These are phyloP conservation scores for Protophormia terraenovae DNA, from an alignment of 2,888 invertebrate genomes.

Conservation along the genomic window DNA sequence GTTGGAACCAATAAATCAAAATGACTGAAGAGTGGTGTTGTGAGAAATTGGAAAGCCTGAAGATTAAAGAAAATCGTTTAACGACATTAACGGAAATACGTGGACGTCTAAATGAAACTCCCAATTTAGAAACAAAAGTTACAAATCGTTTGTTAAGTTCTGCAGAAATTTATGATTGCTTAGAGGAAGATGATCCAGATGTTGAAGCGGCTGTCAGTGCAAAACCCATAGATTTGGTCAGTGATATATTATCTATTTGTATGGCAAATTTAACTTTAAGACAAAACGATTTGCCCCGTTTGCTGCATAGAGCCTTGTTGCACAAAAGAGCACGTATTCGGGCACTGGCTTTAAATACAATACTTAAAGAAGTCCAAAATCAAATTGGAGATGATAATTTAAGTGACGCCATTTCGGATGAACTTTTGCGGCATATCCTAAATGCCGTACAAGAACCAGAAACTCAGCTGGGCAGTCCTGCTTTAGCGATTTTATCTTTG, in stretches of 20 bases:
- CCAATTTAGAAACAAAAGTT: slow-evolving; percentile 79
- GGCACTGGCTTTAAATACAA: slow-evolving; percentile 85
- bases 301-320: slow-evolving; percentile 84
- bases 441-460: slow-evolving; percentile 75
- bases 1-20: too few relatives aligned
- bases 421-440: slow-evolving; percentile 73
- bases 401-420: slow-evolving; percentile 66
- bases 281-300: slow-evolving; percentile 83
- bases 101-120: slow-evolving; percentile 79
- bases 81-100: slow-evolving; percentile 82
- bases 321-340: slow-evolving; percentile 86
- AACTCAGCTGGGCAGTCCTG: slow-evolving; percentile 73
- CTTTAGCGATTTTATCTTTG: slow-evolving; percentile 74
- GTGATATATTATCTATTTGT: slow-evolving; percentile 85
- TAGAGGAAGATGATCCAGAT: slow-evolving; percentile 82
- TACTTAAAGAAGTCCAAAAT: slow-evolving; percentile 77
- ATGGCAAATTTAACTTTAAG: slow-evolving; percentile 85
- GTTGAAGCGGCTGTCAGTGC: slow-evolving; percentile 78
- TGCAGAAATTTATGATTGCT: slow-evolving; percentile 85
- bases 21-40: slow-evolving; percentile 82
- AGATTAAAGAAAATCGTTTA: slow-evolving; percentile 81
- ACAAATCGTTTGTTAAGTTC: slow-evolving; percentile 82
- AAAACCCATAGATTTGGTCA: slow-evolving; percentile 84
- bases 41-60: slow-evolving; percentile 81
- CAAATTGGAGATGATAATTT: not conserved